Evolutionary conservation across 2,888 invertebrate genomes (phyloP).

Genomic region (Sabatieria punctata): DNA sequence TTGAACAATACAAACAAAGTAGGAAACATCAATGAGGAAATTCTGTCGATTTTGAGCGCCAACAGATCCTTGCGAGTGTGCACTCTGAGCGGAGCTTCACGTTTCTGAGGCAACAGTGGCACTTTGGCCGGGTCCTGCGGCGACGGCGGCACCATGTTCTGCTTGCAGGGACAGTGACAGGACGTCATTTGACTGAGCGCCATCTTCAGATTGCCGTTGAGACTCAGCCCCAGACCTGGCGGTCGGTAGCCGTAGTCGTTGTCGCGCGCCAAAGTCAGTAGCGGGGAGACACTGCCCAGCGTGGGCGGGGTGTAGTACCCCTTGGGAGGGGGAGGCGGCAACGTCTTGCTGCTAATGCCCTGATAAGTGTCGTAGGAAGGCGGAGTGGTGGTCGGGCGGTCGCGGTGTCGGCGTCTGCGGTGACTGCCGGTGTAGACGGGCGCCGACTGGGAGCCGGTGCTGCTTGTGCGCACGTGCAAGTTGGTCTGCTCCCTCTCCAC

Average conservation of each 20-base stretch:
- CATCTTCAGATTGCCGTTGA: conserved; percentile 1
- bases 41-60: conserved; percentile 8
- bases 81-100: not conserved
- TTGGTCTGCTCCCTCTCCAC: not conserved
- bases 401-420: not conserved
- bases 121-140: not conserved
- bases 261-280: conserved; percentile 15
- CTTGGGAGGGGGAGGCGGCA: not conserved
- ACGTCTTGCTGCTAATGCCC: not conserved
- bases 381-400: not conserved
- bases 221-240: conserved; percentile 15
- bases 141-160: not conserved
- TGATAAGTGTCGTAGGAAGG: not conserved
- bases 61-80: not conserved
- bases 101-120: not conserved
- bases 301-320: conserved; percentile 14
- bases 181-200: not conserved
- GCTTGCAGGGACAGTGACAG: not conserved
- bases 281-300: not conserved
- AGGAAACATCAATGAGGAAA: conserved; percentile 6
- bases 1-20: conserved; percentile 9
- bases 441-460: not conserved
- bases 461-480: not conserved
- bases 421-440: not conserved
- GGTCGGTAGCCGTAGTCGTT: conserved; percentile 32